Base-by-base conservation (phyloP, 2,113 vertebrate species). In the Myxocyprinus asiaticus region DNA sequence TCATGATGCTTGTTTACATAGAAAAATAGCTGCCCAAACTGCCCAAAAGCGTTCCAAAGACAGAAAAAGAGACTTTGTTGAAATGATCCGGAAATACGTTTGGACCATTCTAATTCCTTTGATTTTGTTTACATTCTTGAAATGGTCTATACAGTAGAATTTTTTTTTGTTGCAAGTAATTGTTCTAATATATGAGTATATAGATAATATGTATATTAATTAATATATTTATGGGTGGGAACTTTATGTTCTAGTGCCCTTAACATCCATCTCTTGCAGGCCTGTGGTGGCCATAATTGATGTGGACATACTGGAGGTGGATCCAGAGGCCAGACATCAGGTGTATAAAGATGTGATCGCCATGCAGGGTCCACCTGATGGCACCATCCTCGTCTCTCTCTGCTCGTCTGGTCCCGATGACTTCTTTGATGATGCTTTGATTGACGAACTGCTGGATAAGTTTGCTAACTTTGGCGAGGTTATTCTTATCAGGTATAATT, bases 211-310 rank as follows among this genome's bases (percentile, higher is more conserved):
- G 47, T 8, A 48, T 9, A 48, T 48, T 51, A 9, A 51, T 51
- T 4, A 51, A 51, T 9, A 4, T 51, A 9, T 51, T 9, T 10
- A 3, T 4, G 1, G 11, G 50, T 51, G 3, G 11, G 11, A 51
- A 47, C 22, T 56, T 4, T 7, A 3, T 47, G 4, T 17, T 0
- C 45, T 33, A 33, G 22, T 33, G 22, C 22, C 22, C 22, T 33
- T 33, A 33, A 33, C 22, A 33, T 33, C 22, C 22, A 33, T 33
- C 22, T 33, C 22, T 78, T 74, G 14, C 85, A 99, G 98, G 90
- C 98, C 98, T 6, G 97, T 99, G 63, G 92, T 99, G 82, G 94
- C 97, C n/a, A 47, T 98, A 62, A 94, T 99, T 6, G 98, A 99
- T 68, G 93, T 98, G 11, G 96, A 99, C 85, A 93, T 99, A 77